phyloP scores from a whole-genome alignment of 2,888 invertebrate genomes.

The Cylloceria caligata region DNA sequence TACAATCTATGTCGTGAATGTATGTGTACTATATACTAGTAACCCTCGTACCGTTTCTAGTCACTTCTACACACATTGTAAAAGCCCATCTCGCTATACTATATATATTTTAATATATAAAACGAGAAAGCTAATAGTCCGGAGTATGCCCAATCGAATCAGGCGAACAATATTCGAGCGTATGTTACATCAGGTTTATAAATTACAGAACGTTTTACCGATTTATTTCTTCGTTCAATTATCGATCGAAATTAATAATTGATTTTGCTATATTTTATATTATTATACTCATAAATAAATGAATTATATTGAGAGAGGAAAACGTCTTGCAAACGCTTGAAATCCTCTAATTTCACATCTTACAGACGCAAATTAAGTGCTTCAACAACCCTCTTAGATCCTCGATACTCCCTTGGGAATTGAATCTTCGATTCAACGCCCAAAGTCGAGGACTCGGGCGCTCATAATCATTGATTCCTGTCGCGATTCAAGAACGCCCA shows the following conservation, averaged over 20 bases:
- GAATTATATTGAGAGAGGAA: background rate
- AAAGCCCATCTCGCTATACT: constrained; percentile 31
- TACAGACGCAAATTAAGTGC: background rate
- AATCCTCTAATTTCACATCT: constrained; percentile 10
- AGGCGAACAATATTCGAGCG: constrained; percentile 25
- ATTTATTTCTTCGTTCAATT: constrained; percentile 5
- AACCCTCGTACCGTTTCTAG: constrained; percentile 48
- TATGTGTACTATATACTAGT: constrained; percentile 22
- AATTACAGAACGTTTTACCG: constrained; percentile 19
- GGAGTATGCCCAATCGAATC: constrained; percentile 50
- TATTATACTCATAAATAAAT: constrained; percentile 22
- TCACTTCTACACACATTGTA: constrained; percentile 29
- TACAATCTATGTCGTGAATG: constrained; percentile 51
- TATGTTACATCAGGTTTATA: constrained; percentile 14
- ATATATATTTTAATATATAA: constrained; percentile 32
- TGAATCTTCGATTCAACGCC: background rate
- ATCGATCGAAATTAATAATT: background rate
- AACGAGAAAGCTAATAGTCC: constrained; percentile 59
- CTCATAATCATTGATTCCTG: constrained; percentile 46
- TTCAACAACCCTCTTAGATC: background rate
- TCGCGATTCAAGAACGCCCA: constrained; percentile 32
- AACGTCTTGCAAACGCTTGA: constrained; percentile 37
- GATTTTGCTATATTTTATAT: constrained; percentile 14
- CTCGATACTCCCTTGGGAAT: constrained; percentile 22
- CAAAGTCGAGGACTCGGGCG: constrained; percentile 9